A percentile compares a stretch with the other conserved stretches of the same genome.
Evolutionary conservation across 2,888 invertebrate species (phyloP).

Genomic region (Girardia tigrina): DNA sequence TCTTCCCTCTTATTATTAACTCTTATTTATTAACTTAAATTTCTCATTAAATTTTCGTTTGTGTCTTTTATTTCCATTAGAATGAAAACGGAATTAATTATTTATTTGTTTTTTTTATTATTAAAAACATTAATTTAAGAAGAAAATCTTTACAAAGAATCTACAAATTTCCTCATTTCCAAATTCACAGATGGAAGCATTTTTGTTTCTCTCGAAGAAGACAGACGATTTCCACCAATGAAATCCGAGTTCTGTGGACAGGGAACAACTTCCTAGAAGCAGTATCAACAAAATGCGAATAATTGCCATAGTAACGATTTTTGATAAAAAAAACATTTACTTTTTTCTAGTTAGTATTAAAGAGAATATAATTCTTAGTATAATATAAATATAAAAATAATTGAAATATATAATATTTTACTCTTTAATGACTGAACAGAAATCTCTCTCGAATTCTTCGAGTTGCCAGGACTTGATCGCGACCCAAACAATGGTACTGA

Average conservation of each 20-base stretch:
- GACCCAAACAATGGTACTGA: neutral
- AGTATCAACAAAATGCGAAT: neutral
- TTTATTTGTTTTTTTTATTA: neutral
- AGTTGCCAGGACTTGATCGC: neutral
- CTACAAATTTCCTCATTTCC: neutral
- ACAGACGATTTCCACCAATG: neutral
- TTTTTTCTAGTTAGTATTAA: no score
- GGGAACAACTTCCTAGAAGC: no score
- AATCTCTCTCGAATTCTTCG: neutral
- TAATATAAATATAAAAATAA: no score
- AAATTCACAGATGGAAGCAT: no score
- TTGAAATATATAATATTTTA: neutral
- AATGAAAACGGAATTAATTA: no score
- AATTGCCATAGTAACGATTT: neutral
- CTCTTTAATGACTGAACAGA: neutral
- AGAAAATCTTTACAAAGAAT: neutral
- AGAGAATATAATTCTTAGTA: no score
- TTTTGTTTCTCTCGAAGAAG: no score
- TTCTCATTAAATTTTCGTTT: no score
- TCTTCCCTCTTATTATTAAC: no score
- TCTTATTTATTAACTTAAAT: no score
- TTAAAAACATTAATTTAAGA: neutral
- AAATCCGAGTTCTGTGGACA: neutral
- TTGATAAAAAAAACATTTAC: no score
- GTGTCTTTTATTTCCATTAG: no score